A percentile compares a stretch with the other conserved stretches of the same genome.
Evolutionary conservation across 2,113 vertebrate genomes (phyloP).

Genomic region (Rynchops niger): DNA sequence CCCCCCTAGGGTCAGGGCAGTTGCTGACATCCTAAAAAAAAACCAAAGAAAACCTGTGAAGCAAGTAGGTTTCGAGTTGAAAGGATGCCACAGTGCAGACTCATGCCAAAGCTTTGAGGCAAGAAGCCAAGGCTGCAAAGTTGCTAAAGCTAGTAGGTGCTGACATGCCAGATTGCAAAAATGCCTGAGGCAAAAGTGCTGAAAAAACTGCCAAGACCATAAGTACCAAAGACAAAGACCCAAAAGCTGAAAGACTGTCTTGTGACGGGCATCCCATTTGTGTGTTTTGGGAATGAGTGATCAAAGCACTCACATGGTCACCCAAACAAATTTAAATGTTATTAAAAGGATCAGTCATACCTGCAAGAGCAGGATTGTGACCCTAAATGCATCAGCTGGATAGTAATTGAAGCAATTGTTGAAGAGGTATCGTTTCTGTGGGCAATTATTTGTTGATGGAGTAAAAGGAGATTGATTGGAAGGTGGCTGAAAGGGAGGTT

Average conservation of each 20-base stretch:
- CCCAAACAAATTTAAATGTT: background rate
- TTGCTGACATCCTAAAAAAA: constrained; percentile 47
- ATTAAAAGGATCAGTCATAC: background rate
- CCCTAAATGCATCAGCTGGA: background rate
- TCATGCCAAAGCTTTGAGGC: constrained; percentile 51
- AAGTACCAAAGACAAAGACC: background rate
- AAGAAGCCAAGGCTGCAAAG: constrained; percentile 36
- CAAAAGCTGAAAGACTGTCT: background rate
- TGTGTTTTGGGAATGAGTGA: background rate
- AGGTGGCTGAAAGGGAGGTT: background rate
- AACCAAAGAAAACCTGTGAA: constrained; percentile 38
- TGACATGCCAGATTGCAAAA: constrained; percentile 27
- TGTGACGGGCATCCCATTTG: background rate
- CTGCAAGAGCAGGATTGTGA: background rate
- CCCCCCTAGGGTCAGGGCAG: background rate
- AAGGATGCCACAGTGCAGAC: constrained; percentile 33
- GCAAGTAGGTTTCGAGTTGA: constrained; percentile 46
- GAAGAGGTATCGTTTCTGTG: background rate
- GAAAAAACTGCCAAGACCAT: background rate
- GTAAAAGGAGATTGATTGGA: background rate
- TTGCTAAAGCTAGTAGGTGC: constrained; percentile 43
- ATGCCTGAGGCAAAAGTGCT: background rate
- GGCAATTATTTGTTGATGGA: background rate
- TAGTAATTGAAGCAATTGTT: background rate
- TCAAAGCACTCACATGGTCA: background rate